Evolutionary conservation across 2,113 vertebrate species (phyloP), one percentile per base, ranked within the genome.

Genomic region (Agapornis roseicollis): DNA sequence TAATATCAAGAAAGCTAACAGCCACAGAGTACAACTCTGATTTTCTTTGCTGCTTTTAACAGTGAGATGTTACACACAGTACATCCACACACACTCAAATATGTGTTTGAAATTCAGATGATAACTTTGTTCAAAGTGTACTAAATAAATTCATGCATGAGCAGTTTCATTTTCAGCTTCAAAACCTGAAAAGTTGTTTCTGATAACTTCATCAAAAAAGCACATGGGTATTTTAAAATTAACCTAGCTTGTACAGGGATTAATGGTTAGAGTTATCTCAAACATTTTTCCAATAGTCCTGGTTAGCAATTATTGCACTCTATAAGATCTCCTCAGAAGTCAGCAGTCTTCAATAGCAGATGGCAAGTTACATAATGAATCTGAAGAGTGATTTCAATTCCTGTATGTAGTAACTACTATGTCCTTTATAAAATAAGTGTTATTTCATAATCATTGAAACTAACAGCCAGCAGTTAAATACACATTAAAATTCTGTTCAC

Each of bases 311-410:
- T 95, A 97, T 80, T 95, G 80, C 73, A 82, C 82, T 95, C 78
- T 52, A 68, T 94, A 92, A 96, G 90, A 96, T 96, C 83, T 74
- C 61, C 79, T 96, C 50, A 94, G 93, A 96, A 97, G 97, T 98
- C 98, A 98, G 97, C 97, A 98, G 97, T 96, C 96, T 97, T 97
- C 95, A 96, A 97, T 94, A 97, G 93, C 96, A 97, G 95, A 98
- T 97, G 98, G 98, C 98, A 98, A 98, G 83, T 86, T 96, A 96
- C 64, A 95, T 86, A 94, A 71, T 66, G 76, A 97, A 97, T 94
- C 80, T 97, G 90, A 86, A 93, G 94, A 96, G 82, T 95, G 29
- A 80, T 88, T 97, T 96, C 60, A 53, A 69, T 84, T 95, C 52
- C 87, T 96, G 88, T 92, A 80, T 83, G 80, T 82, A 96, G 88